Conservation (phyloP, 2,113 vertebrate species). For the Heterochromis multidens region DNA sequence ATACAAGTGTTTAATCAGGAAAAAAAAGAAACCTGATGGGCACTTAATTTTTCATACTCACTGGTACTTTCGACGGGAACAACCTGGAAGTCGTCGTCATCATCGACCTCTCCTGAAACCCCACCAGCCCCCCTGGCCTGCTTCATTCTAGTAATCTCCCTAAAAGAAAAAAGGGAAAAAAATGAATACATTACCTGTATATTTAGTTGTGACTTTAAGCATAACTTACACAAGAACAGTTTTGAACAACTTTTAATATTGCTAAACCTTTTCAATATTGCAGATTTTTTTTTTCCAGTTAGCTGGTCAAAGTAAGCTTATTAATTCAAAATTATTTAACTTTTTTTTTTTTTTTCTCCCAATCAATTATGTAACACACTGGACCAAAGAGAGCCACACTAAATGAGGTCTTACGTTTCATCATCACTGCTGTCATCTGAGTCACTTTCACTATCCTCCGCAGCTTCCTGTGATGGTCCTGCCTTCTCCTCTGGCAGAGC, state of each 20-base stretch:
- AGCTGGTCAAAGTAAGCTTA: neutral
- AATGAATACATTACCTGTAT: neutral
- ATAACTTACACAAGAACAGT: neutral
- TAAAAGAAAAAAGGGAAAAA: slow-evolving; percentile 29
- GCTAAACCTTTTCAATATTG: too few species aligned
- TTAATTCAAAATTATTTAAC: too few species aligned
- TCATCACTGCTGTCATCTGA: slow-evolving; percentile 81
- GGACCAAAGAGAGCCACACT: neutral
- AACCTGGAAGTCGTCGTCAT: slow-evolving; percentile 80
- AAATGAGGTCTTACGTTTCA: slow-evolving; percentile 74
- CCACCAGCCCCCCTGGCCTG: neutral
- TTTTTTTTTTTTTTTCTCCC: too few species aligned
- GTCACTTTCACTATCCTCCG: slow-evolving; percentile 58
- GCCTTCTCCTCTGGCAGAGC: slow-evolving; percentile 19
- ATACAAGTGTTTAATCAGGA: too few species aligned
- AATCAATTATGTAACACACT: neutral
- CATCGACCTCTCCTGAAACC: neutral
- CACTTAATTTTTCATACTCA: slow-evolving; percentile 64
- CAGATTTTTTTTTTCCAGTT: neutral
- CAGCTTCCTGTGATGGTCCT: slow-evolving; percentile 47
- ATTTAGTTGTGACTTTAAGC: neutral
- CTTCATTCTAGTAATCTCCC: slow-evolving; percentile 71
- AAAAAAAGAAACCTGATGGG: too few species aligned
- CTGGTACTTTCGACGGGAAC: slow-evolving; percentile 89
- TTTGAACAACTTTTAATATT: neutral